Percentiles rank a stretch among this genome's conserved stretches.
phyloP scores from a whole-genome alignment of 2,888 invertebrate species.

The Bursaphelenchus okinawaensis region DNA sequence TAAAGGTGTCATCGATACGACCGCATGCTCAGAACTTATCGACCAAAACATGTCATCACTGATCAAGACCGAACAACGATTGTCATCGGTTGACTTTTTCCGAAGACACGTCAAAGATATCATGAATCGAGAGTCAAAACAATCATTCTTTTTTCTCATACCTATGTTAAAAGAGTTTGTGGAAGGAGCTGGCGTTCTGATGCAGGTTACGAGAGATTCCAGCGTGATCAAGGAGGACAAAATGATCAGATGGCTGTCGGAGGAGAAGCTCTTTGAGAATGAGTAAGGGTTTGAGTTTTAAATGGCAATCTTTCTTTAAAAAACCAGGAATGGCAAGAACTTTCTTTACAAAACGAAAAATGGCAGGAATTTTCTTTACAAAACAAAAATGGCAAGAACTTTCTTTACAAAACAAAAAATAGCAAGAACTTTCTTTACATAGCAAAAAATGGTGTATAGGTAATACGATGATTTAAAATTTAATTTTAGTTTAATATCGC shows the following conservation, averaged over 20 bases:
- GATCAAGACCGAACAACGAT: neutral
- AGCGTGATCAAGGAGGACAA: neutral
- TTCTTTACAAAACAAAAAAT: too few species aligned
- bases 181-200: neutral
- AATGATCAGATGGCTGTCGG: neutral
- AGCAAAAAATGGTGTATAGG: too few species aligned
- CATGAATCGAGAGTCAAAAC: neutral
- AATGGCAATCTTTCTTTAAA: too few species aligned
- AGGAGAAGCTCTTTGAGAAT: conserved; percentile 7
- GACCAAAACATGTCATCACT: neutral
- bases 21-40: neutral
- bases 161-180: neutral
- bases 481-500: neutral
- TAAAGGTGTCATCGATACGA: neutral
- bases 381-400: too few species aligned
- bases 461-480: too few species aligned
- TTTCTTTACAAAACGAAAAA: too few species aligned
- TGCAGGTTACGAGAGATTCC: neutral
- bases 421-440: too few species aligned
- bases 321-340: too few species aligned
- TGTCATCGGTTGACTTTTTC: neutral
- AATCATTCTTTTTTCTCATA: conserved; percentile 1
- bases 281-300: too few species aligned
- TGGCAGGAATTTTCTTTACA: too few species aligned
- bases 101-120: conserved; percentile 9